These are phyloP conservation scores for crab-eating macaque (Macaca fascicularis) DNA, from an alignment of 2,113 vertebrate species.

Conservation along the genomic window DNA sequence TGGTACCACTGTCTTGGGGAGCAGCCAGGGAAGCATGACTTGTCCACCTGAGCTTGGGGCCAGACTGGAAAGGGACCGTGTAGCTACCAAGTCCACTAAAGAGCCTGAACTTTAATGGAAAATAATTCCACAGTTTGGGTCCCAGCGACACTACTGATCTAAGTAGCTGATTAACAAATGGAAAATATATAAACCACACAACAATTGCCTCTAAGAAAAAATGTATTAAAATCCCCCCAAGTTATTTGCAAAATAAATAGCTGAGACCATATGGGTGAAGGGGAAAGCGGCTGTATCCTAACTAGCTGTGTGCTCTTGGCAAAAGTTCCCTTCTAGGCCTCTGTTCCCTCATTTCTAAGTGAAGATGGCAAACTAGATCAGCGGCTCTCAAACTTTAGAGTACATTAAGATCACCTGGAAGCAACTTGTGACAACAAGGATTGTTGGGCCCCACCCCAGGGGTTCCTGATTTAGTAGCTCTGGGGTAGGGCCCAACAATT, in stretches of 20 bases:
- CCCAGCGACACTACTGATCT: neutral
- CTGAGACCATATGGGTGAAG: neutral
- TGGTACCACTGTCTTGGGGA: neutral
- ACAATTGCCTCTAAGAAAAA: constrained; percentile 59
- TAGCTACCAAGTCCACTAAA: neutral
- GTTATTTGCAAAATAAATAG: constrained; percentile 61
- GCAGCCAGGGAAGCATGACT: neutral
- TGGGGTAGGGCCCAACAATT: neutral
- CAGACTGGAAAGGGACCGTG: neutral
- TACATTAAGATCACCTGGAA: neutral
- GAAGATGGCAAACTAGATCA: neutral
- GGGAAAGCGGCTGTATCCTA: neutral
- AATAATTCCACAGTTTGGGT: neutral
- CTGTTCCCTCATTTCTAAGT: neutral
- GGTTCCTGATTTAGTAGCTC: neutral
- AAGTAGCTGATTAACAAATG: constrained; percentile 65
- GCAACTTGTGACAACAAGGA: neutral
- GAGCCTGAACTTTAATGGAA: constrained; percentile 32
- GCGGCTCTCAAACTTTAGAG: neutral
- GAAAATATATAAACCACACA: constrained; percentile 65
- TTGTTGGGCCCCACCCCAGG: neutral
- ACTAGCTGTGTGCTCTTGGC: constrained; percentile 1
- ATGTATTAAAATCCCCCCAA: constrained; percentile 49
- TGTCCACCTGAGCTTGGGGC: neutral
- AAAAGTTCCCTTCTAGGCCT: neutral